These are phyloP conservation scores for Drosophila seguyi DNA, from an alignment of 1,140 invertebrate species.

Conservation along the genomic window DNA sequence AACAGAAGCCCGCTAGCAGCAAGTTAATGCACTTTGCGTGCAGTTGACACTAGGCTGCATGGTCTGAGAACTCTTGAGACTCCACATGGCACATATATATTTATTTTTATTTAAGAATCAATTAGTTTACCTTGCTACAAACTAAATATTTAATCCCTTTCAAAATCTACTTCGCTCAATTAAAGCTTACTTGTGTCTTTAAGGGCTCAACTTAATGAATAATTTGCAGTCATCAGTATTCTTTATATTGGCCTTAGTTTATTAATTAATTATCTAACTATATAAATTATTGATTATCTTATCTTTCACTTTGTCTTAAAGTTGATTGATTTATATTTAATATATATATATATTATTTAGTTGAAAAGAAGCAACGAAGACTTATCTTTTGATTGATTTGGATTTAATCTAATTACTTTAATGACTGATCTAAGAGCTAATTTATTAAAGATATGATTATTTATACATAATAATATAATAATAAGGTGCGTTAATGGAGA, in stretches of 20 bases:
- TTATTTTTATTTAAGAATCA: neutral
- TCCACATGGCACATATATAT: neutral
- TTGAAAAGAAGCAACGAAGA: neutral
- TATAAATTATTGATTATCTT: conserved; percentile 20
- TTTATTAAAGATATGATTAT: neutral
- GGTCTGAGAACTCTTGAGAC: neutral
- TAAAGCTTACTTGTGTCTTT: neutral
- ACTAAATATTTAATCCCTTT: neutral
- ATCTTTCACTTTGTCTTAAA: conserved; percentile 2
- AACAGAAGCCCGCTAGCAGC: conserved; percentile 41
- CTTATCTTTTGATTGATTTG: conserved; percentile 10
- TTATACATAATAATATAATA: neutral
- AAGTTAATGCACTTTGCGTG: conserved; percentile 28
- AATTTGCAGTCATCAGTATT: conserved; percentile 10
- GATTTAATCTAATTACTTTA: conserved; percentile 1
- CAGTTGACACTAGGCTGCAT: conserved; percentile 38
- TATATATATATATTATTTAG: conserved; percentile 12
- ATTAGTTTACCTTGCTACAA: neutral
- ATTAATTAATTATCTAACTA: conserved; percentile 4
- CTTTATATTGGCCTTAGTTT: conserved; percentile 6
- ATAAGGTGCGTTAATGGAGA: no score
- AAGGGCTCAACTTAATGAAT: conserved; percentile 7
- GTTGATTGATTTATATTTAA: conserved; percentile 18
- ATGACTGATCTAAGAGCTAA: neutral
- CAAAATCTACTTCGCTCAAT: neutral